Base-by-base conservation (phyloP, 2,888 invertebrate species). In the Onthophagus sagittarius region DNA sequence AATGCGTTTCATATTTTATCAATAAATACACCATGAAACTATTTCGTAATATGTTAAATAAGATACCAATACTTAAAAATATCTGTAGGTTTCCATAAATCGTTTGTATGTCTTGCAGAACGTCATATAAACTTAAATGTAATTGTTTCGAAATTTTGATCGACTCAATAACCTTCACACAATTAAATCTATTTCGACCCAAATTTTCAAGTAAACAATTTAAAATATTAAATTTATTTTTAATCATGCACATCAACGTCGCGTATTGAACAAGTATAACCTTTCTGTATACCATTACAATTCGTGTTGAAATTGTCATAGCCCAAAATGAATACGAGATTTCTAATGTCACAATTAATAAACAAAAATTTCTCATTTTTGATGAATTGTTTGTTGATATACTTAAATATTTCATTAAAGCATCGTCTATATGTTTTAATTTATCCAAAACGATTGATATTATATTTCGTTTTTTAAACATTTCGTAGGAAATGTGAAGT, bases 221-320 rank as follows among this genome's bases (percentile, higher is more conserved):
- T 62, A 71, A 15, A 53, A 71, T 13, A n/a, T 13, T 14, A 15
- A 53, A 62, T 9, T 62, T 71, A n/a, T 7, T 7, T 53, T 62
- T 14, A 15, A 71, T 15, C 71, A 71, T 39, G 11, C 62, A 9
- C 71, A 71, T 62, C 7, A 71, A 53, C n/a, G 71, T 62, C n/a
- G 23, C 71, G 11, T 71, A 71, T 71, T 62, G 15, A 23, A 71
- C n/a, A 62, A 62, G 11, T 7, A 71, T 6, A 11, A 71, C 11
- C 23, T 15, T 14, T 53, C 62, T 62, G 62, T 71, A 71, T 15
- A 71, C 7, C 23, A 15, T 62, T 53, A 62, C n/a, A 53, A 62
- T 71, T 71, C 15, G 15, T 2, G 53, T 53, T 23, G 15, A n/a
- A 11, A 39, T 13, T 39, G 23, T 2, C 53, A 53, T 62, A 14